Percentiles rank a stretch among this genome's conserved stretches.
phyloP scores from a whole-genome alignment of 1,140 invertebrate genomes.

The Kradibia gibbosae region DNA sequence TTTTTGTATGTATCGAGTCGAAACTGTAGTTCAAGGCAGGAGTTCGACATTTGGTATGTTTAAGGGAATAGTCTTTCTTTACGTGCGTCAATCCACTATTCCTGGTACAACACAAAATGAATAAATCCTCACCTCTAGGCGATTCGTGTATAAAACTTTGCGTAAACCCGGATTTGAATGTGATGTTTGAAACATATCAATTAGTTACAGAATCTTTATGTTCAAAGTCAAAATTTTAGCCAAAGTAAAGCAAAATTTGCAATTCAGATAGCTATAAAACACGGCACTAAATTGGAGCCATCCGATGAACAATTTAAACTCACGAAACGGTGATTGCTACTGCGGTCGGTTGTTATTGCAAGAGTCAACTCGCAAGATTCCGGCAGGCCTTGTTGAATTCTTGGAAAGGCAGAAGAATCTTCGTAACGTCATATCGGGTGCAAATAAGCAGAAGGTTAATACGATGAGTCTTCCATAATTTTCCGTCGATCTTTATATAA shows the following conservation, averaged over 20 bases:
- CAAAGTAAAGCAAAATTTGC: constrained; percentile 11
- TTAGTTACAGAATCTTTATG: constrained; percentile 12
- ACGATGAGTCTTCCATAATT: background rate
- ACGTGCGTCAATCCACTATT: no score
- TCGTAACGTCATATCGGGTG: no score
- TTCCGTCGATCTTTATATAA: background rate
- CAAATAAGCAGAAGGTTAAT: no score
- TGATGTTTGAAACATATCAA: background rate
- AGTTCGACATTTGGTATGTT: no score
- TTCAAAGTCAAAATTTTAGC: background rate
- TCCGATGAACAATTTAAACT: constrained; percentile 2
- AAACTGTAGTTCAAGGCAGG: no score
- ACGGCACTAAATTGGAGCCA: background rate
- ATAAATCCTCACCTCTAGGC: no score
- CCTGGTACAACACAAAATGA: background rate
- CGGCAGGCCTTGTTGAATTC: background rate
- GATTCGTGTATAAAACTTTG: constrained; percentile 1
- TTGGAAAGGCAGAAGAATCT: background rate
- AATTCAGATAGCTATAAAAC: constrained; percentile 12
- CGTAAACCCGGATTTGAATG: no score
- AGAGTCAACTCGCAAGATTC: background rate
- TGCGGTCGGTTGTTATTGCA: background rate
- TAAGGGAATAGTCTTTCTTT: no score
- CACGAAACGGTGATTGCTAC: background rate
- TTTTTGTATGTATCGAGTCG: no score